Percentiles rank a stretch among this genome's conserved stretches.
Evolutionary conservation across 2,888 invertebrate genomes (phyloP).

Genomic region (Drosophila melanosoma): DNA sequence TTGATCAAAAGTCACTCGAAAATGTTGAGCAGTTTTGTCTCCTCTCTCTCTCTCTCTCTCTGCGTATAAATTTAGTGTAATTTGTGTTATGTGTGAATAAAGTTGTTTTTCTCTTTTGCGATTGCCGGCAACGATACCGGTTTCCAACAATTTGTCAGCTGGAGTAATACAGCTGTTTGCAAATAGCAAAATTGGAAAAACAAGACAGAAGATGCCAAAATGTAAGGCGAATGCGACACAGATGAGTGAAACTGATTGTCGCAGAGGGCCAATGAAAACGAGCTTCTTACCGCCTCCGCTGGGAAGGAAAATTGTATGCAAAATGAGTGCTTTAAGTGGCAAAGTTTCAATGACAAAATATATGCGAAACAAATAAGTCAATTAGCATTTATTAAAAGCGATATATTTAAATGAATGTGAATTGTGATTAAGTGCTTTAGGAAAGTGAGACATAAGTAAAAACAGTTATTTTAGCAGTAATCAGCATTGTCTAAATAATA

Average conservation of each 20-base stretch:
- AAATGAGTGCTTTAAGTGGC: not conserved
- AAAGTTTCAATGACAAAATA: slow-evolving; percentile 3
- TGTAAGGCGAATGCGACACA: slow-evolving; percentile 2
- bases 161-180: slow-evolving; percentile 22
- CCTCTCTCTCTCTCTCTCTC: not conserved
- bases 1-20: slow-evolving; percentile 17
- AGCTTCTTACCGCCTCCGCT: not conserved
- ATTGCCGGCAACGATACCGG: slow-evolving; percentile 8
- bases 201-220: not conserved
- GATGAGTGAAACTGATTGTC: not conserved
- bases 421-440: not conserved
- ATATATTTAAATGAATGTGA: not conserved
- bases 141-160: slow-evolving; percentile 39
- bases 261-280: not conserved
- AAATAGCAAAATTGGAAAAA: slow-evolving; percentile 8
- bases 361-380: not conserved
- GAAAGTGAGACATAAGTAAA: not conserved
- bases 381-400: not conserved
- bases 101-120: slow-evolving; percentile 8
- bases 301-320: not conserved
- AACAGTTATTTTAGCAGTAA: not conserved
- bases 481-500: slow-evolving; percentile 14
- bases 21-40: not conserved
- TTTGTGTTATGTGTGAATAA: not conserved
- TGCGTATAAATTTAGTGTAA: not conserved